Evolutionary conservation across 2,888 invertebrate genomes (phyloP).

Genomic region (Brachylomia viminalis): DNA sequence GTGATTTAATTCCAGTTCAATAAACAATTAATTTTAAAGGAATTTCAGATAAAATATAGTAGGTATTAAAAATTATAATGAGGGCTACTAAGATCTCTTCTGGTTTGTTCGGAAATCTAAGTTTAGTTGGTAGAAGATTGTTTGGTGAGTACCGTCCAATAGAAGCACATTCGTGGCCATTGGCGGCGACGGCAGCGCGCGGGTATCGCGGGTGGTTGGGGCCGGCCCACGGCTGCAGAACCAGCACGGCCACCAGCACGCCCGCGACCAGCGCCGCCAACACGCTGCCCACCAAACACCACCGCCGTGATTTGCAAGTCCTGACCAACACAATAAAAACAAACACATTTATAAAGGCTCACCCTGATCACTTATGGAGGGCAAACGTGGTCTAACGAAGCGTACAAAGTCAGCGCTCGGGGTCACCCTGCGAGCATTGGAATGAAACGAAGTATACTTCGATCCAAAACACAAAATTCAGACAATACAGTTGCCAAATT

Average conservation of each 20-base stretch:
- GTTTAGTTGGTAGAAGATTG: neutral
- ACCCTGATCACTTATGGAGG: neutral
- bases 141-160: constrained; percentile 91
- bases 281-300: constrained; percentile 81
- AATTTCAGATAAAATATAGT: neutral
- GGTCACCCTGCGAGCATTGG: too few species aligned
- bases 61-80: neutral
- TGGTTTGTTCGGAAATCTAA: neutral
- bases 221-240: constrained; percentile 84
- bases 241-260: constrained; percentile 86
- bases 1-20: neutral
- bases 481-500: neutral
- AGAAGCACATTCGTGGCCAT: constrained; percentile 93
- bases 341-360: neutral
- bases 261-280: constrained; percentile 83
- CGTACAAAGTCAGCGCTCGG: neutral
- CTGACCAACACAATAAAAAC: constrained; percentile 48
- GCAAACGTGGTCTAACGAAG: neutral
- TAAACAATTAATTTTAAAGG: neutral
- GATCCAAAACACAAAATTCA: neutral
- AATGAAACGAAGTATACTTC: neutral
- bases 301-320: constrained; percentile 76
- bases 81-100: neutral
- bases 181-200: constrained; percentile 92
- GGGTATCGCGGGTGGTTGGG: constrained; percentile 81